Base-by-base conservation (phyloP, 1,140 invertebrate species). In the Magallana gigas region DNA sequence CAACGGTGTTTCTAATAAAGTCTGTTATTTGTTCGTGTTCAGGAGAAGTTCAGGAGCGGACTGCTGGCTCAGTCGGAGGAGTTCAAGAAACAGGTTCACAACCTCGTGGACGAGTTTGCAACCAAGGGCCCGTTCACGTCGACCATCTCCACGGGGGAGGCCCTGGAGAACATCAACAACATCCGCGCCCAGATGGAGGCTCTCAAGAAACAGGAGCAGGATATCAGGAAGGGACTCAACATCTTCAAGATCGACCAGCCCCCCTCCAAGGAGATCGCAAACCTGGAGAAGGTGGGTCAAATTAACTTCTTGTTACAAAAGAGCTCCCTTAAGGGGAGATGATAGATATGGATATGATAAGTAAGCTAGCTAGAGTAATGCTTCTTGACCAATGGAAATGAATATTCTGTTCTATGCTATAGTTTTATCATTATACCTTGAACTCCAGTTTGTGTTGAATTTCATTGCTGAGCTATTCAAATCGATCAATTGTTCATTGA, bases 211-310 rank as follows among this genome's bases (percentile, higher is more conserved):
- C 96, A 96, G 91, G 97, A 97, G 93, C 95, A 95, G 84, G 94
- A 96, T 83, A 95, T 98, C 36, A 95, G 96, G 88, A 95, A 95
- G 86, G 96, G 97, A 90, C 95, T 98, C 71, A 95, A 95, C 8
- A 96, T 97, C 57, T 98, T 98, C 93, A 96, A 96, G 84, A 96
- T 97, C 64, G 96, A 96, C 91, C 96, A 96, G 60, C 96, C 96
- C 48, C 96, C 97, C 90, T 97, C 96, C 87, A 92, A 96, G 84
- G 97, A 97, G 90, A 95, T 98, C 36, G 95, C 95, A 71, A 96
- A 95, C 92, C 95, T 98, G 86, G 96, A 97, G 89, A 96, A 96
- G 91, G 96, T 96, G 86, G 83, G 90, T 64, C 3, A 48, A 48
- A 48, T 5, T 48, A 48, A 81, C 12, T 16, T 7, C 60, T 64